Evolutionary conservation across 2,888 invertebrate species (phyloP), one percentile per base, ranked within the genome.

Genomic region (Elmis aenea): DNA sequence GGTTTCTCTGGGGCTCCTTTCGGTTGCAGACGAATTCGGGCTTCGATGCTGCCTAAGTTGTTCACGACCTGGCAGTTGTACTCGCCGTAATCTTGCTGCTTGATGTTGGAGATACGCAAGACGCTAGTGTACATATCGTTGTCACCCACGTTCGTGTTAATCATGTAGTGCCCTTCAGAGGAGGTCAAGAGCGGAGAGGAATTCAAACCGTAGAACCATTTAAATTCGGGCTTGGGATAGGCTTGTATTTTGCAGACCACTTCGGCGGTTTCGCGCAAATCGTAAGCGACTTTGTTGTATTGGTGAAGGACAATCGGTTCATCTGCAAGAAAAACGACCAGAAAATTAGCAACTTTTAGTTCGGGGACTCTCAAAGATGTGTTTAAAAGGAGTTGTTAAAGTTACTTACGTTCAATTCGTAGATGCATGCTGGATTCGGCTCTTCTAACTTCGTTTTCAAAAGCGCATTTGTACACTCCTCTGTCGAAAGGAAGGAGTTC

Each of bases 221-320:
- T 89, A 67, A 93, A 91, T 60, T 89, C 89, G 0, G 93, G 92
- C 56, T 88, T 85, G 0, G 93, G 93, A 66, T 89, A 93, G 0
- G 93, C 90, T 60, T 90, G 88, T 8, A 93, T 90, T 58, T 84
- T 81, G 66, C 93, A 93, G 0, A 84, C 77, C 13, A 94, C 85
- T 64, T 88, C 85, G 0, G 92, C 92, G 0, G 82, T 83, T 66
- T 92, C 91, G 40, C 81, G 75, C 3, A 85, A 67, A 61, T 91
- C 90, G 59, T 83, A 90, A 1, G 93, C 93, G 0, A 92, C 92
- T 69, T 89, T 89, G 57, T 83, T 84, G 64, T 89, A 85, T 56
- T 85, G 84, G 61, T 86, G 85, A 20, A 91, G 74, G 14, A 86
- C 79, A 51, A 93, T 88, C 1, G 93, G 93, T 61, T 85, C 83